Evolutionary conservation across 2,888 invertebrate genomes (phyloP), one percentile per base, ranked within the genome.

Genomic region (Taenaris catops): DNA sequence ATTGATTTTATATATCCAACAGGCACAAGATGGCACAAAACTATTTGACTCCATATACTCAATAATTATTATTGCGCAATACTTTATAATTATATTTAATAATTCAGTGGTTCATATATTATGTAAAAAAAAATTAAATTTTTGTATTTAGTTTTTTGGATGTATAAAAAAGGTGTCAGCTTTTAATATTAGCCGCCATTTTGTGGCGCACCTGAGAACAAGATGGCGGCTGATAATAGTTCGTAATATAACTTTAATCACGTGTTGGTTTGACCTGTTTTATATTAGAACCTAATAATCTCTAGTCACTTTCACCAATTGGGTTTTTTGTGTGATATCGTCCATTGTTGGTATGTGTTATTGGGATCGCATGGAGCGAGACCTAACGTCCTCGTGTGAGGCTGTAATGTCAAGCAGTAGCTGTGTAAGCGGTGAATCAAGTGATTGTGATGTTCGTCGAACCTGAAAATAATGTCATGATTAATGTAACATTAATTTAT

Each of bases 341-440:
- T 88, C 96, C 97, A 97, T 62, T 96, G 93, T 61, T 97, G 96
- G 76, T 93, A 95, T 9, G 93, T 92, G 68, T 96, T 96, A 59
- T 93, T 92, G 17, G 91, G 80, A 73, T 97, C 96, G 71, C 97
- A 98, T 1, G 93, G 92, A 63, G 93, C 91, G 19, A 97, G 80
- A 8, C 92, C 92, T 1, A 97, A 73, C 42, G 93, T 92, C 12
- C 92, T 90, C 7, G 93, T 92, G 64, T 93, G 92, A 0, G 96
- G 95, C 86, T 96, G 94, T 25, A 96, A 80, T 0, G 96, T 94
- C 67, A 96, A 90, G 59, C 96, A 96, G 68, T 94, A 92, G 48
- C 92, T 91, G 66, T 93, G 92, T 1, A 92, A 90, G 23, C 93
- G 89, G 65, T 96, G 96, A 25, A 93, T 74, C 8, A 96, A 63